These are phyloP conservation scores for Pseudomyrmex dendroicus DNA, from an alignment of 1,140 invertebrate genomes.

Conservation along the genomic window DNA sequence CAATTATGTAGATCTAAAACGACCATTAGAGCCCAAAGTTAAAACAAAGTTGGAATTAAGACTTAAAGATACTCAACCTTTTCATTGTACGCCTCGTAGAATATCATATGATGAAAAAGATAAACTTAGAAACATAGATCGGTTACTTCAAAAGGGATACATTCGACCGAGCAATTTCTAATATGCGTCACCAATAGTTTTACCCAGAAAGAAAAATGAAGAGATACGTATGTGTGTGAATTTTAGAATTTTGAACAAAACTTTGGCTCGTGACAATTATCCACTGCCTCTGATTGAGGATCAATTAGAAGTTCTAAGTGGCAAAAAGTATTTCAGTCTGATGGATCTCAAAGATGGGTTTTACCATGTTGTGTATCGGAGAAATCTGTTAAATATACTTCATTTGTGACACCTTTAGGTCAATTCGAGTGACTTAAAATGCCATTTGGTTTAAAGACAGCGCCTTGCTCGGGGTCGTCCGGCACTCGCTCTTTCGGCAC, in stretches of 20 bases:
- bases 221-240: slow-evolving; percentile 17
- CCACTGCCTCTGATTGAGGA: slow-evolving; percentile 44
- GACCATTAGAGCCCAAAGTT: too few relatives aligned
- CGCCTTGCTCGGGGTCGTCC: too few relatives aligned
- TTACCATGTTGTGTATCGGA: not conserved
- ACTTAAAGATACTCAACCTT: slow-evolving; percentile 7
- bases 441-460: not conserved
- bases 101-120: too few relatives aligned
- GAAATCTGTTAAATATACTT: slow-evolving; percentile 11
- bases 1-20: too few relatives aligned
- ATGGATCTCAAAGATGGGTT: slow-evolving; percentile 11
- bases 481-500: too few relatives aligned
- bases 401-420: slow-evolving; percentile 11
- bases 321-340: not conserved
- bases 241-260: slow-evolving; percentile 1
- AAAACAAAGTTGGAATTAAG: too few relatives aligned
- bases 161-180: slow-evolving; percentile 76
- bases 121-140: slow-evolving; percentile 54
- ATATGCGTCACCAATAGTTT: slow-evolving; percentile 71
- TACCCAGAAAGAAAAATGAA: slow-evolving; percentile 73
- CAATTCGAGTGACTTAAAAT: slow-evolving; percentile 11
- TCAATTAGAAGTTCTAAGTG: not conserved
- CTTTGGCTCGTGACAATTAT: not conserved
- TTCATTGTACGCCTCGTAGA: too few relatives aligned
- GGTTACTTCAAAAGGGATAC: slow-evolving; percentile 74